These are phyloP conservation scores for Seriola rivoliana DNA, from an alignment of 2,113 vertebrate species.

Conservation along the genomic window DNA sequence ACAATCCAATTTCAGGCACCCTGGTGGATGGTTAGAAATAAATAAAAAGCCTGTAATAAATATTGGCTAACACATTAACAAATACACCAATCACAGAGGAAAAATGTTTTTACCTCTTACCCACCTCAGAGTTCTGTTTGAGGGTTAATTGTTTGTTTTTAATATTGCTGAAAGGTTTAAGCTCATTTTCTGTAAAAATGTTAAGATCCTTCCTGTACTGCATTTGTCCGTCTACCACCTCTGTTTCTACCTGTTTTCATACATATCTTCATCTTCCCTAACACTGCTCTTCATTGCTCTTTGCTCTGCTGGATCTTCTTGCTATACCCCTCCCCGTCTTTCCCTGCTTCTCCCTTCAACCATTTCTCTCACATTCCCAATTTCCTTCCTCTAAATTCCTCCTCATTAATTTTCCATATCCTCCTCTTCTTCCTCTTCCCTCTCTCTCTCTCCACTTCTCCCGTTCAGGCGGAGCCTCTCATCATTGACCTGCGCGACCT, in stretches of 20 bases:
- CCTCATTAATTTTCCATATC: slow-evolving; percentile 1
- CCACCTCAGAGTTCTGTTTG: not conserved
- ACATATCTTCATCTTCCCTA: not conserved
- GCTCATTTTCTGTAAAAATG: not conserved
- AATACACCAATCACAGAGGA: not conserved
- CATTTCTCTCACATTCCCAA: not conserved
- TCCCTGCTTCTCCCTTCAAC: not conserved
- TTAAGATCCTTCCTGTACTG: not conserved
- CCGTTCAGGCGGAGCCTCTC: slow-evolving; percentile 92
- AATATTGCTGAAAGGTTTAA: not conserved
- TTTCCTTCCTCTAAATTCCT: not conserved
- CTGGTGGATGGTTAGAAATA: not conserved
- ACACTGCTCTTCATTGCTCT: not conserved
- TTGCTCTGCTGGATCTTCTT: not conserved
- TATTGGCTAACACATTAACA: not conserved
- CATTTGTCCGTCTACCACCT: not conserved
- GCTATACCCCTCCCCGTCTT: not conserved
- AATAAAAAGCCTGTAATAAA: not conserved
- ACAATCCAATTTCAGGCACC: not conserved
- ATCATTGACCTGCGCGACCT: slow-evolving; percentile 98
- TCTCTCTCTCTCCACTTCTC: slow-evolving; percentile 10
- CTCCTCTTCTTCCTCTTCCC: not conserved
- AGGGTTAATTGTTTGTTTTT: not conserved
- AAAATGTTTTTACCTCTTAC: not conserved
- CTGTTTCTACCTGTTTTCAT: not conserved